These are phyloP conservation scores for Sinhomidia bicolor DNA, from an alignment of 2,888 invertebrate species.

Conservation along the genomic window DNA sequence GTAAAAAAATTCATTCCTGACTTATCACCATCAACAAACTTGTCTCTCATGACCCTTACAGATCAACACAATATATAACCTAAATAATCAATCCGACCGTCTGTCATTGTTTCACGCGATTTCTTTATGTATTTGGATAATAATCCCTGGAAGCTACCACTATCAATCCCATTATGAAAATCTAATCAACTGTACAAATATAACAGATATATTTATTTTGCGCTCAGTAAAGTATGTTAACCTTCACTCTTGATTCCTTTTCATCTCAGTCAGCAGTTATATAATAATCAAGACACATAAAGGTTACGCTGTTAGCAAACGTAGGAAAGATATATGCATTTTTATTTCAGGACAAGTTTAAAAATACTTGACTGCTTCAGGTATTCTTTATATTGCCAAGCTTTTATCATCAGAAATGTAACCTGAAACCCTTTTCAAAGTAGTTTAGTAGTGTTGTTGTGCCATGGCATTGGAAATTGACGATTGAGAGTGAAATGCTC, in stretches of 20 bases:
- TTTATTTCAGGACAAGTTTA: too few relatives aligned
- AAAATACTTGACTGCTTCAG: too few relatives aligned
- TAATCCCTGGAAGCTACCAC: not conserved
- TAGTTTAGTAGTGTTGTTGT: not conserved
- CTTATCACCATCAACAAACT: too few relatives aligned
- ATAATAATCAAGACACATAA: not conserved
- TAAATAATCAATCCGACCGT: not conserved
- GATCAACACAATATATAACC: not conserved
- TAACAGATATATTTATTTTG: not conserved
- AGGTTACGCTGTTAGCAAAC: not conserved
- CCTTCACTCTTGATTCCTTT: not conserved
- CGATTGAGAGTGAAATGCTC: not conserved
- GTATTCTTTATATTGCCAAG: too few relatives aligned
- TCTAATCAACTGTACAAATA: not conserved
- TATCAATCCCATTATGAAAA: not conserved
- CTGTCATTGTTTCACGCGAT: constrained; percentile 42
- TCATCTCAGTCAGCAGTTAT: not conserved
- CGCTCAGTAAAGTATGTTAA: not conserved
- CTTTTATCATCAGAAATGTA: not conserved
- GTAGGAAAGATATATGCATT: not conserved
- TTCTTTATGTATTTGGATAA: not conserved
- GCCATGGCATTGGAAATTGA: not conserved
- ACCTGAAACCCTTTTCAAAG: not conserved
- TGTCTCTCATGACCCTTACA: constrained; percentile 6
- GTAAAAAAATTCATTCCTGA: too few relatives aligned